Conservation (phyloP, 2,888 invertebrate species). For the Amphiduros pacificus region DNA sequence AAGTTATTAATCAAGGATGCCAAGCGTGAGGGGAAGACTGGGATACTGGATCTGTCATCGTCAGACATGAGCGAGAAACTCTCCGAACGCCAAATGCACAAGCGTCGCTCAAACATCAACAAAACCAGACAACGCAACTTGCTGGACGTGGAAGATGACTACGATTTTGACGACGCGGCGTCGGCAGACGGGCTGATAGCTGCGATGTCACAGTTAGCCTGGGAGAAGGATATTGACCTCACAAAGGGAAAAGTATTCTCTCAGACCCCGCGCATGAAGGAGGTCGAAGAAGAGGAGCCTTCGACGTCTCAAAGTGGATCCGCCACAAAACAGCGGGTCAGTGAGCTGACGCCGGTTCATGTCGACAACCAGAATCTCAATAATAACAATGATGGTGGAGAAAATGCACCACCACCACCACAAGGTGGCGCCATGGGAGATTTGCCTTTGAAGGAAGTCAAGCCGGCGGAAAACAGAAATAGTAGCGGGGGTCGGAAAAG, state of each 20-base stretch:
- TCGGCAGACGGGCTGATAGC: conserved; percentile 29
- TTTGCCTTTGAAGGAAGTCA: neutral
- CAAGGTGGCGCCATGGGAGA: neutral
- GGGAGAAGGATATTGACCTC: conserved; percentile 73
- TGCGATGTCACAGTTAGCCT: conserved; percentile 67
- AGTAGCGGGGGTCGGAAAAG: too few relatives aligned
- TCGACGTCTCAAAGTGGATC: neutral
- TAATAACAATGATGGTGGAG: too few relatives aligned
- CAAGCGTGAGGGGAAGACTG: conserved; percentile 35
- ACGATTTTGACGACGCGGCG: conserved; percentile 2
- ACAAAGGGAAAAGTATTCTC: conserved; percentile 14
- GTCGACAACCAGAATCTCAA: conserved; percentile 1
- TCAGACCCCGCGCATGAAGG: neutral
- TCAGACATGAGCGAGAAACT: conserved; percentile 15
- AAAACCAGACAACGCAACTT: neutral
- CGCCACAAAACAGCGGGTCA: neutral
- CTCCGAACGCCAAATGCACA: conserved; percentile 8
- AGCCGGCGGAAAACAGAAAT: too few relatives aligned
- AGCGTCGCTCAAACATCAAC: conserved; percentile 15
- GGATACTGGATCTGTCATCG: conserved; percentile 29
- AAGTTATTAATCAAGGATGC: conserved; percentile 42
- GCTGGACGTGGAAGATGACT: neutral
- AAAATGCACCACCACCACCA: neutral
- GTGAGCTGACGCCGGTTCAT: neutral
- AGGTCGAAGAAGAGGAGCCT: neutral